Evolutionary conservation across 1,140 invertebrate genomes (phyloP), one percentile per base, ranked within the genome.

Genomic region (Stratiolaelaps scimitus): DNA sequence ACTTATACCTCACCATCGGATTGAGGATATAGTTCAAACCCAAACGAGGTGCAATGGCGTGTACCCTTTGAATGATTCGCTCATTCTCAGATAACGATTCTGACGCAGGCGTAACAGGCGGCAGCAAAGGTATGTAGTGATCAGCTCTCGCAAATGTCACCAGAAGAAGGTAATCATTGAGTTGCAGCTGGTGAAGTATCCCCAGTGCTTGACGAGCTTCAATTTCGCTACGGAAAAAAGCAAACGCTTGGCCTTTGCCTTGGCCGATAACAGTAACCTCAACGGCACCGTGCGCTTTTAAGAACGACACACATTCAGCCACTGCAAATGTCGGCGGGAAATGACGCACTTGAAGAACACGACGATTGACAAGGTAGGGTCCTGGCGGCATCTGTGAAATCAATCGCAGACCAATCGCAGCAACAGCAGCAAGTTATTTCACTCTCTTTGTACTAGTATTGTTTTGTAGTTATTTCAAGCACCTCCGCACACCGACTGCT

Each of bases 1-100:
- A 81, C 30, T 73, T 66, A 68, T 80, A 80, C 29, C 71, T 69
- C 15, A 78, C 66, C 5, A 71, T 71, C 15, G 76, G 75, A 65
- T 75, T 74, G 30, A 72, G 66, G 15, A 75, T 72, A 68, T 78
- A 77, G 10, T 75, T 71, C 19, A 78, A 65, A n/a, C 71, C 69
- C n/a, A 72, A 48, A 28, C n/a, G n/a, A 0, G 53, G 64, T 53
- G 68, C 46, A 15, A 69, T 66, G 30, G 28, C 29, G 45, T 69
- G 40, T 10, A 69, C 7, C 20, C 23, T 15, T 17, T 34, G 53
- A 23, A 60, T 60, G 15, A 60, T 60, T 60, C 10, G 26, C 23
- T 60, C 53, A 4, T 60, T 34, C 2, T 26, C 23, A 17, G 53
- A 26, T 15, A 60, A 6, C 5, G 10, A 17, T 10, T 23, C 26